A percentile compares a stretch with the other conserved stretches of the same genome.
phyloP scores from a whole-genome alignment of 2,888 invertebrate species.

The Phragmatobia fuliginosa region DNA sequence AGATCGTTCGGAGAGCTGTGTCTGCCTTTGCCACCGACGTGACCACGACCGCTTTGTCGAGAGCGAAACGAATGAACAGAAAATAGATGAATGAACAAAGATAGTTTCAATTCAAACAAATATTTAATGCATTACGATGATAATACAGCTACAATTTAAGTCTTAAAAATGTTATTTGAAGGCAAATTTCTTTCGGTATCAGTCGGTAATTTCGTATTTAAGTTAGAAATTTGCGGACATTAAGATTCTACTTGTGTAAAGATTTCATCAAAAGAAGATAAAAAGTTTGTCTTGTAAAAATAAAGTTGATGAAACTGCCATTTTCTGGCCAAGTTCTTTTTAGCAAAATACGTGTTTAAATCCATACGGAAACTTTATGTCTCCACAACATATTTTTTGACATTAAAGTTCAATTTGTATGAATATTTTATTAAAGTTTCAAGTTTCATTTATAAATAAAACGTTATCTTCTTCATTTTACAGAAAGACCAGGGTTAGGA shows the following conservation, averaged over 20 bases:
- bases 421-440: background rate
- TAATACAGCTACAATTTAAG: background rate
- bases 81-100: too few relatives aligned
- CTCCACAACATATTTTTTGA: background rate
- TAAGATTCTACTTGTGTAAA: background rate
- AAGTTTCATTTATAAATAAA: background rate
- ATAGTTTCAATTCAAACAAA: too few relatives aligned
- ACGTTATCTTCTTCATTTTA: background rate
- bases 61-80: too few relatives aligned
- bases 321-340: background rate
- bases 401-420: background rate
- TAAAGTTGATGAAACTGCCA: background rate
- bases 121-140: background rate
- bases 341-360: background rate
- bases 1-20: too few relatives aligned
- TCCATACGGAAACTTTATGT: background rate
- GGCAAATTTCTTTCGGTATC: background rate
- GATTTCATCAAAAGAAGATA: constrained; percentile 2
- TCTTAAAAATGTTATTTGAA: background rate
- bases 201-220: background rate
- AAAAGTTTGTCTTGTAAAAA: background rate
- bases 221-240: background rate
- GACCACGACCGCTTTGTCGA: too few relatives aligned
- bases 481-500: background rate
- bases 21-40: too few relatives aligned